Evolutionary conservation across 2,113 vertebrate species (phyloP).

Genomic region (Connochaetes taurinus): DNA sequence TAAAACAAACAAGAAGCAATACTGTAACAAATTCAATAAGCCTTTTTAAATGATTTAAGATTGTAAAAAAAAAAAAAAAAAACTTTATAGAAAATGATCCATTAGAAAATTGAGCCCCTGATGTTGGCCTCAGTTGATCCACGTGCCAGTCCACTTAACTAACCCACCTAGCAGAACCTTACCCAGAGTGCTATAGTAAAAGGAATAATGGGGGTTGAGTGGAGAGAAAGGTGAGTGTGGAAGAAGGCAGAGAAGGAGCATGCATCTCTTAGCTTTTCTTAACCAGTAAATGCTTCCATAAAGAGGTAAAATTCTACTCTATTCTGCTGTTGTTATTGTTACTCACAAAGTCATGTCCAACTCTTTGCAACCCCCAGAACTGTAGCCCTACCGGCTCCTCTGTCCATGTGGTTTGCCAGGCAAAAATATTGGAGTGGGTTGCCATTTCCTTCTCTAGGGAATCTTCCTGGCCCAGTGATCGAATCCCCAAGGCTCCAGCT

Average conservation of each 20-base stretch:
- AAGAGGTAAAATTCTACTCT: not conserved
- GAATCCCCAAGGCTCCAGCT: not conserved
- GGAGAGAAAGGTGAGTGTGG: not conserved
- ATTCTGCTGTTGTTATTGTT: not conserved
- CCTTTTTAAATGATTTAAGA: not conserved
- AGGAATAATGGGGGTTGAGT: not conserved
- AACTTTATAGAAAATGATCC: not conserved
- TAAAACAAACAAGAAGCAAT: not conserved
- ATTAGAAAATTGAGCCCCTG: not conserved
- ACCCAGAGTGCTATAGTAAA: not conserved
- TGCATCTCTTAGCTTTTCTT: not conserved
- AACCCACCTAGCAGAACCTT: not conserved
- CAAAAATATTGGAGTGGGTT: not conserved
- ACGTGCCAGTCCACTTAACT: not conserved
- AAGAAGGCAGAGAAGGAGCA: not conserved
- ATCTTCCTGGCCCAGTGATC: not conserved
- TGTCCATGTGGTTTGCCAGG: not conserved
- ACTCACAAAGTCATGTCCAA: not conserved
- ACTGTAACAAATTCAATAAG: not conserved
- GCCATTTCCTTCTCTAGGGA: not conserved
- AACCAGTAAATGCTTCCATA: not conserved
- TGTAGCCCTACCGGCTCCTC: not conserved
- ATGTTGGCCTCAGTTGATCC: not conserved
- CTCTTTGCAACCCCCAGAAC: not conserved
- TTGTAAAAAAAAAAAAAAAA: fast-evolving